Evolutionary conservation across 2,888 invertebrate species (phyloP).

Genomic region (Spisula solida): DNA sequence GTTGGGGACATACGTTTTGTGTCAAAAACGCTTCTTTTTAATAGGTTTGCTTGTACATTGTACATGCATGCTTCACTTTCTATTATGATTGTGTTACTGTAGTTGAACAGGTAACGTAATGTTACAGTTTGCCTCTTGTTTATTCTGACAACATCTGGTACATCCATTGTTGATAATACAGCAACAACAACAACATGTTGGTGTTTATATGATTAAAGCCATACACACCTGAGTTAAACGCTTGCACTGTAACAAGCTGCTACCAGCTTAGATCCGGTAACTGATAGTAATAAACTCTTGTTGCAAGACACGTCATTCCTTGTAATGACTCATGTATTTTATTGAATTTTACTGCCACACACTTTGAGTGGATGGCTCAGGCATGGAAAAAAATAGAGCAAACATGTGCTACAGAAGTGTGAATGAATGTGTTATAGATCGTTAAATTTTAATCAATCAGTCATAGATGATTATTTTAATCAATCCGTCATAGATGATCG

Average conservation of each 20-base stretch:
- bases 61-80: too few species aligned
- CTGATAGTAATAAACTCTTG: background rate
- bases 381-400: background rate
- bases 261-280: background rate
- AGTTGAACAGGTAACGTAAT: background rate
- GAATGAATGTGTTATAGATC: background rate
- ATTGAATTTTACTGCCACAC: conserved; percentile 9
- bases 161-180: background rate
- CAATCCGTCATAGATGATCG: background rate
- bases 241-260: background rate
- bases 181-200: background rate
- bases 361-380: background rate
- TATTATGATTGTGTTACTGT: too few species aligned
- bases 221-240: background rate
- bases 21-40: too few species aligned
- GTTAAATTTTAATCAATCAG: background rate
- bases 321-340: conserved; percentile 22
- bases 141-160: background rate
- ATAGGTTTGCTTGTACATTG: too few species aligned
- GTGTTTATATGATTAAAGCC: background rate
- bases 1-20: too few species aligned
- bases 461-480: background rate
- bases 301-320: conserved; percentile 24
- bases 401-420: background rate
- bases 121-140: background rate